Evolutionary conservation across 2,797 vertebrate species (phyloP).

Genomic region (Crossoptilon crossoptilon): DNA sequence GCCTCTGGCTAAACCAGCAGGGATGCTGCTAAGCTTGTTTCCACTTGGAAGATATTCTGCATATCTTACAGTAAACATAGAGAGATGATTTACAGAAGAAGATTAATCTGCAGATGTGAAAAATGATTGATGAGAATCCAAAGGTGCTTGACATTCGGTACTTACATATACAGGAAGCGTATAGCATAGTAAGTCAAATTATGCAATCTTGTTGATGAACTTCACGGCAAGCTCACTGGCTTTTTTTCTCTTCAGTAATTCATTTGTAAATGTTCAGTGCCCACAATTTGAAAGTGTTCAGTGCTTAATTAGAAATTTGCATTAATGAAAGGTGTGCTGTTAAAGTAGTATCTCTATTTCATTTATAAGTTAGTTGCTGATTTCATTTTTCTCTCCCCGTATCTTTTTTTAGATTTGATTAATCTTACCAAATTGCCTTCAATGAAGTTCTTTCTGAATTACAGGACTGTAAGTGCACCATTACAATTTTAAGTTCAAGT

Average conservation of each 20-base stretch:
- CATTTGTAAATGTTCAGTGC: not conserved
- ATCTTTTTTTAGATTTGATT: conserved; percentile 30
- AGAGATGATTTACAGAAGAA: conserved; percentile 11
- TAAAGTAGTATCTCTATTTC: not conserved
- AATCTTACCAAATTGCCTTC: not conserved
- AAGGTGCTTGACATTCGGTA: not conserved
- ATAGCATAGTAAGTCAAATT: not conserved
- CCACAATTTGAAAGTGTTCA: not conserved
- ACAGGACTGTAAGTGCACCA: not conserved
- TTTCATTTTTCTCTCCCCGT: not conserved
- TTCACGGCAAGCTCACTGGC: not conserved
- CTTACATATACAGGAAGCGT: not conserved
- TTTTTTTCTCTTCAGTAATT: not conserved
- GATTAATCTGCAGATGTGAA: not conserved
- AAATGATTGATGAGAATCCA: conserved; percentile 12
- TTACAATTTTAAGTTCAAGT: conserved; percentile 63
- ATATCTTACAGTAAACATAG: conserved; percentile 5
- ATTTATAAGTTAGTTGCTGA: not conserved
- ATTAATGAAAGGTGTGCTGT: not conserved
- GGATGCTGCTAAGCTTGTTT: conserved; percentile 7
- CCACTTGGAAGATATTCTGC: conserved; percentile 24
- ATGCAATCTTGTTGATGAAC: not conserved
- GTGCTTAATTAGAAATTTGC: not conserved
- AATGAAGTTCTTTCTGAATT: conserved; percentile 46
- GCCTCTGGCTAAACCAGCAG: conserved; percentile 36